Evolutionary conservation across 2,888 invertebrate genomes (phyloP).

Genomic region (Patella caerulea): DNA sequence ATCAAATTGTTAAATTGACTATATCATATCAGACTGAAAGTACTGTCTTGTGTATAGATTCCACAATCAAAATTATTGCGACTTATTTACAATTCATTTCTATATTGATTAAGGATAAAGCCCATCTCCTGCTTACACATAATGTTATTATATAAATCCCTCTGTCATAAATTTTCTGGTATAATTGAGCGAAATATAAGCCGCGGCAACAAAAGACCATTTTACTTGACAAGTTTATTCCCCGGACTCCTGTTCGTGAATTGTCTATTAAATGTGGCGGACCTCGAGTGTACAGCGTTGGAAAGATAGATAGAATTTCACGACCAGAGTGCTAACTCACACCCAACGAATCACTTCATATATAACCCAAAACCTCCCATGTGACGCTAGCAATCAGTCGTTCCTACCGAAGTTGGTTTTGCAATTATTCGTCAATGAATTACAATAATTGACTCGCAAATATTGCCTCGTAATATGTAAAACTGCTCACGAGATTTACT

Average conservation of each 20-base stretch:
- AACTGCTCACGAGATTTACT: slow-evolving; percentile 23
- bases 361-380: slow-evolving; percentile 17
- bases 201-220: neutral
- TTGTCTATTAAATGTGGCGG: slow-evolving; percentile 25
- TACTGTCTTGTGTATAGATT: too few species aligned
- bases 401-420: slow-evolving; percentile 19
- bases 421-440: slow-evolving; percentile 25
- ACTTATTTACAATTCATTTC: too few species aligned
- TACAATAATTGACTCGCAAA: slow-evolving; percentile 25
- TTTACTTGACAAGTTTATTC: slow-evolving; percentile 3
- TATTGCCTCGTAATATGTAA: slow-evolving; percentile 12
- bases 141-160: too few species aligned
- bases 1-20: too few species aligned
- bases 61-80: too few species aligned
- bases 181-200: too few species aligned
- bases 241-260: slow-evolving; percentile 20
- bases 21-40: too few species aligned
- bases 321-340: slow-evolving; percentile 11
- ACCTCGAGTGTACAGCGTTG: slow-evolving; percentile 21
- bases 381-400: slow-evolving; percentile 15
- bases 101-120: too few species aligned
- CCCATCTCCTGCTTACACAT: too few species aligned
- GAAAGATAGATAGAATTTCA: slow-evolving; percentile 26
- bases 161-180: too few species aligned
- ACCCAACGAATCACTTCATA: slow-evolving; percentile 8